Evolutionary conservation across 2,888 invertebrate genomes (phyloP).

Genomic region (Nysson spinosus): DNA sequence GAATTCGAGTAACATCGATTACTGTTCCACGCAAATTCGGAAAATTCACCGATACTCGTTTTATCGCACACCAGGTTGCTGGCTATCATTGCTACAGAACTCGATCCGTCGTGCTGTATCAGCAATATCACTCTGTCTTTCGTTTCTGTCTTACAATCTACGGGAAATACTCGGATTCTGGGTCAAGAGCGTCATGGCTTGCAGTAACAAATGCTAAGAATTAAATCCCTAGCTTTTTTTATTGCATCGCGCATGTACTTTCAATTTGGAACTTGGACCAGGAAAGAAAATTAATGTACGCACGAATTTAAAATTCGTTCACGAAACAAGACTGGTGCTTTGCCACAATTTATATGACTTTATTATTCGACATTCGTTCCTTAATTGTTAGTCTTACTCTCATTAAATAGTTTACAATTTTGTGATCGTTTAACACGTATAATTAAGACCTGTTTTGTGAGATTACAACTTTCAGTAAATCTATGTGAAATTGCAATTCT

Average conservation of each 20-base stretch:
- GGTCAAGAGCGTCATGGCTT: conserved; percentile 19
- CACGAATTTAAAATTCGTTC: too few species aligned
- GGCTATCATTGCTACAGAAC: background rate
- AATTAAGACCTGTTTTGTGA: too few species aligned
- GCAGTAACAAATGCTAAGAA: conserved; percentile 28
- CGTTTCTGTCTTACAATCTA: background rate
- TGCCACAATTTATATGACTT: too few species aligned
- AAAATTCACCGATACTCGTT: conserved; percentile 57
- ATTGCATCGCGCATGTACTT: background rate
- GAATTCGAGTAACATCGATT: conserved; percentile 69
- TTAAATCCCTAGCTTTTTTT: too few species aligned
- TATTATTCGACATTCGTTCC: too few species aligned
- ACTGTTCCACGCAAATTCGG: conserved; percentile 53
- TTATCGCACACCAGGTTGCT: conserved; percentile 19
- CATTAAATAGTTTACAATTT: too few species aligned
- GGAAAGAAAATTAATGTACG: too few species aligned
- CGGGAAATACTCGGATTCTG: background rate
- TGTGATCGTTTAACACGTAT: too few species aligned
- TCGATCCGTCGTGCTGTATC: background rate
- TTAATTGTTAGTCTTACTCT: too few species aligned
- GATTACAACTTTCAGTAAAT: too few species aligned
- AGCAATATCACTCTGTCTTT: conserved; percentile 13
- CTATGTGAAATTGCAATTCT: too few species aligned
- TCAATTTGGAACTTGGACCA: background rate
- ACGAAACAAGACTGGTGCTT: too few species aligned